Evolutionary conservation across 2,888 invertebrate species (phyloP).

Genomic region (Polylopha cassiicola): DNA sequence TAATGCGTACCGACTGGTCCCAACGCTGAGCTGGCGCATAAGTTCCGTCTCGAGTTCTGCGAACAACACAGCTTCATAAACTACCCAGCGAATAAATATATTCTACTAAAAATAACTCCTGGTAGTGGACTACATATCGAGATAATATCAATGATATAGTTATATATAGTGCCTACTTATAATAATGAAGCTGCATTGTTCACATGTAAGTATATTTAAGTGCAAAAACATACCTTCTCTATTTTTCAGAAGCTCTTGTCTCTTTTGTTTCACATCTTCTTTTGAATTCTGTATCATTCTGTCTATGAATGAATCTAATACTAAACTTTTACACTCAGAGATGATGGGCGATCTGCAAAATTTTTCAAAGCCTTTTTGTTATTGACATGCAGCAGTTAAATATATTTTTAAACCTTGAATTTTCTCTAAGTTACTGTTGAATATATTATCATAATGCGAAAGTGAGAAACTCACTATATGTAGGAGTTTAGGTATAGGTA

Average conservation of each 20-base stretch:
- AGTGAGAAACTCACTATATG: no score
- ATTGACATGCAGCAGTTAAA: no score
- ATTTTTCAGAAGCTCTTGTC: conserved; percentile 70
- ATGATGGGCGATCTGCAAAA: conserved; percentile 50
- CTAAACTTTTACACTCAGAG: conserved; percentile 78
- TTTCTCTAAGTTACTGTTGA: no score
- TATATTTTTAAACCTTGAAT: no score
- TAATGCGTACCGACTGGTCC: conserved; percentile 49
- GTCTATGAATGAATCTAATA: conserved; percentile 84
- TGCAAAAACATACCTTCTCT: conserved; percentile 56
- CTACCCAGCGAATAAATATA: no score
- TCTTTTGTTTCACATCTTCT: conserved; percentile 75
- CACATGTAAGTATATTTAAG: conserved; percentile 24
- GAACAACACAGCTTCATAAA: conserved; percentile 71
- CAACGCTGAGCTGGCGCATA: conserved; percentile 35
- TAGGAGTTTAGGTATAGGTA: no score
- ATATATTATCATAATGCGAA: no score
- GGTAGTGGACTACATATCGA: no score
- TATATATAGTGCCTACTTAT: conserved; percentile 21
- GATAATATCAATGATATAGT: no score
- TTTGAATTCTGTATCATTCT: conserved; percentile 81
- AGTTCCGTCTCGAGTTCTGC: conserved; percentile 58
- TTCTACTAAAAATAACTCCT: no score
- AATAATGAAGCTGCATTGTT: conserved; percentile 63
- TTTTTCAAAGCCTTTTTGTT: conserved; percentile 1